Evolutionary conservation across 2,113 vertebrate genomes (phyloP).

Genomic region (Hirundichthys speculiger): DNA sequence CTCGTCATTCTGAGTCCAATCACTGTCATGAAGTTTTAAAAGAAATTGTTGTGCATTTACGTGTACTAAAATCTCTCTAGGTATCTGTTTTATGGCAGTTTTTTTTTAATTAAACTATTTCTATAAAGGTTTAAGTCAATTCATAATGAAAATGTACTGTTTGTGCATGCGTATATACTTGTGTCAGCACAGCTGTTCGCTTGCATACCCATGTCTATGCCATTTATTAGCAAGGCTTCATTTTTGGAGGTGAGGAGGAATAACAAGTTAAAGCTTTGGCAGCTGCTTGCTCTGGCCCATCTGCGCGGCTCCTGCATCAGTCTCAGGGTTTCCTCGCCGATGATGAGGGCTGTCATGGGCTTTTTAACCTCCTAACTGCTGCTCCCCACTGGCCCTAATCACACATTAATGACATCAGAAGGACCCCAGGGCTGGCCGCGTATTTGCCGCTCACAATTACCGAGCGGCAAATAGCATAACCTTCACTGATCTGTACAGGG

Average conservation of each 20-base stretch:
- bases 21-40: conserved; percentile 58
- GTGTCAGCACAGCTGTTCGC: conserved; percentile 50
- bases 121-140: not conserved
- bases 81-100: conserved; percentile 1
- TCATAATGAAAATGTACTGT: not conserved
- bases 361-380: conserved; percentile 99
- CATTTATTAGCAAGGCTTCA: conserved; percentile 92
- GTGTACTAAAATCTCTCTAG: conserved; percentile 17
- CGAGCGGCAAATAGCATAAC: conserved; percentile 68
- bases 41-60: conserved; percentile 42
- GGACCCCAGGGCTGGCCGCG: conserved; percentile 93
- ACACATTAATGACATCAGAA: conserved; percentile 99
- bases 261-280: conserved; percentile 97
- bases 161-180: conserved; percentile 8
- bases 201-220: conserved; percentile 89
- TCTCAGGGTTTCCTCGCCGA: conserved; percentile 95
- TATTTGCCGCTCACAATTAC: conserved; percentile 86
- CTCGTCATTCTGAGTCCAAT: conserved; percentile 60
- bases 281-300: conserved; percentile 92
- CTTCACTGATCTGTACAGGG: conserved; percentile 69
- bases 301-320: conserved; percentile 93
- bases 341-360: conserved; percentile 98
- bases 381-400: conserved; percentile 99
- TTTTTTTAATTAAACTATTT: conserved; percentile 12
- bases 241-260: conserved; percentile 95